Base-by-base conservation (phyloP, 2,797 vertebrate species). In the Columba guinea region DNA sequence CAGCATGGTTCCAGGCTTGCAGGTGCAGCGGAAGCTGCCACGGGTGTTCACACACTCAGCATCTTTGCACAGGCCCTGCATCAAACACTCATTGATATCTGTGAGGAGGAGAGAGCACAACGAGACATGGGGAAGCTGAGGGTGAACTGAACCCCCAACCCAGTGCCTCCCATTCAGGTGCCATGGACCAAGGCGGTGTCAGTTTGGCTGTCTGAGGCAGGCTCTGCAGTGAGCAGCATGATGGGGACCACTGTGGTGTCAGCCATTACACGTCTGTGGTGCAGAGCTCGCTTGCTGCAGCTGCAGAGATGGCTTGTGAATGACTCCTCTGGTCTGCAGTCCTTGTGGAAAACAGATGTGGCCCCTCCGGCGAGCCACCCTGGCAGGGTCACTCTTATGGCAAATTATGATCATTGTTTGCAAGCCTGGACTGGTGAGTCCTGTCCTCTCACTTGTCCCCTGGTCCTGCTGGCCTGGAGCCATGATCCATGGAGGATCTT, bases 41-140 rank as follows among this genome's bases (percentile, higher is more conserved):
- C 98, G 98, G 89, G 99, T 99, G 98, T 99, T 99, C 97, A 99
- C 97, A 81, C 99, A 99, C 85, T 99, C 94, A 0, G 99, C 98
- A 55, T 99, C 99, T 97, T 98, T 98, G 98, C 99, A 99, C 94
- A 99, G 94, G 62, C 98, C 98, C 52, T 98, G 98, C 60, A 98
- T 97, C 90, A 98, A 95, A 96, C 99, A 99, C 96, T 99, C 99
- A 14, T 99, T 99, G 97, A 99, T 98, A 94, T 99, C 99, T 99
- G 98, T 9, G 44, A 34, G 51, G 41, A 68, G 75, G 34, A 85
- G 83, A 76, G 76, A 89, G 56, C 6, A 5, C 9, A 12, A 32
- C 78, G 59, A 95, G 85, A 73, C 9, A 13, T 44, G 30, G 73
- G 68, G n/a, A 76, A 87, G 19, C 67, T 62, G 60, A 84, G 55